These are phyloP conservation scores for Thalassaphorura encarpata DNA, from an alignment of 1,140 invertebrate genomes.

Conservation along the genomic window DNA sequence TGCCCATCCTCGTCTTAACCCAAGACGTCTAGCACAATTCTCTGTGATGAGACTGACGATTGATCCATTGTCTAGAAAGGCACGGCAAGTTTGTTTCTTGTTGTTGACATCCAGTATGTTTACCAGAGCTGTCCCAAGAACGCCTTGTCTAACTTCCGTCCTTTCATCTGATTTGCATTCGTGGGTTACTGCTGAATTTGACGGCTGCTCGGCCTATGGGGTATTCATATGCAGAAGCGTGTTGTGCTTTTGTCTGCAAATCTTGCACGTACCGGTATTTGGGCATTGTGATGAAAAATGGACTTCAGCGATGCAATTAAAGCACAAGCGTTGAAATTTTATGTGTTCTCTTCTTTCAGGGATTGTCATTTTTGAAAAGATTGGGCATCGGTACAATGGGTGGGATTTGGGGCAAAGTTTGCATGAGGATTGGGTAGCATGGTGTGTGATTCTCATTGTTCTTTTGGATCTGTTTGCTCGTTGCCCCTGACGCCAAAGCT, in stretches of 20 bases:
- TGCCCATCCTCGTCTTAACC: neutral
- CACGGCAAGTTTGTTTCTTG: neutral
- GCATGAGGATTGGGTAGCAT: too few species aligned
- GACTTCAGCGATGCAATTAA: neutral
- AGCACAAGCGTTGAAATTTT: neutral
- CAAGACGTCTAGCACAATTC: neutral
- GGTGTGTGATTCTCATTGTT: too few species aligned
- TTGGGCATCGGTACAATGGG: neutral
- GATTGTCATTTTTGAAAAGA: neutral
- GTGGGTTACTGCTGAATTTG: neutral
- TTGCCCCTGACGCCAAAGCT: too few species aligned
- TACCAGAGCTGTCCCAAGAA: neutral
- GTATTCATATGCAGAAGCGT: neutral
- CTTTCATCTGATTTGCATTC: neutral
- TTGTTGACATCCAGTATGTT: neutral
- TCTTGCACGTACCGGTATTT: neutral
- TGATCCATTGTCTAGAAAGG: neutral
- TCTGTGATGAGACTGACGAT: neutral
- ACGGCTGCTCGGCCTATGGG: neutral
- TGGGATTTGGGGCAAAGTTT: too few species aligned
- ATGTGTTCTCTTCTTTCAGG: neutral
- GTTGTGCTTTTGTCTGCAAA: neutral
- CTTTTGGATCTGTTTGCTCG: too few species aligned
- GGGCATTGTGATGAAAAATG: too few species aligned
- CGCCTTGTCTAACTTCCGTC: neutral